phyloP scores from a whole-genome alignment of 2,888 invertebrate species.

The Achlya flavicornis region DNA sequence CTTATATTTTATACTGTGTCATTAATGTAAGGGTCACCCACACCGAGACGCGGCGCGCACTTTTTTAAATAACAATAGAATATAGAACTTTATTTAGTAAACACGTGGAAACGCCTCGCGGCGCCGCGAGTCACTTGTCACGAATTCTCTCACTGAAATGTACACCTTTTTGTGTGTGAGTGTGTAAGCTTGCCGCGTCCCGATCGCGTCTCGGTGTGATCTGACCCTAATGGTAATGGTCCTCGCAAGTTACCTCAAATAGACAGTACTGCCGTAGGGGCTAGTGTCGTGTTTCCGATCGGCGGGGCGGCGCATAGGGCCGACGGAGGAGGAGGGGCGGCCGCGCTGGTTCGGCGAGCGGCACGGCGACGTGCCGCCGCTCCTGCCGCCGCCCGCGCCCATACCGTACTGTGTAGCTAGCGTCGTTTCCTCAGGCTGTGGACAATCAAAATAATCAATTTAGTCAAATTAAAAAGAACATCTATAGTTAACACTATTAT shows the following conservation, averaged over 20 bases:
- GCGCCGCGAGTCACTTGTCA: too few species aligned
- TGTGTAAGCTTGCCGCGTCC: too few species aligned
- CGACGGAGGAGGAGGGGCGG: conserved; percentile 80
- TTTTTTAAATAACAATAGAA: too few species aligned
- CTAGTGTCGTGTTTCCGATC: conserved; percentile 93
- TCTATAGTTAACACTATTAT: not conserved
- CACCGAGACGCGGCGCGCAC: too few species aligned
- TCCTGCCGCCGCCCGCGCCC: conserved; percentile 54
- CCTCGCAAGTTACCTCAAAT: conserved; percentile 71
- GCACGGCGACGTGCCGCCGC: conserved; percentile 72
- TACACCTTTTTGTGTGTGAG: too few species aligned
- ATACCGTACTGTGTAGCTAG: conserved; percentile 70
- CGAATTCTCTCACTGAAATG: too few species aligned
- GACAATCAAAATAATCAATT: conserved; percentile 43
- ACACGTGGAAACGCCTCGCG: too few species aligned
- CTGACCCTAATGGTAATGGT: too few species aligned
- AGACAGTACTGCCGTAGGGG: conserved; percentile 90
- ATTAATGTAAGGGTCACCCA: too few species aligned
- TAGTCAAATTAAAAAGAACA: not conserved
- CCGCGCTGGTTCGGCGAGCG: conserved; percentile 72
- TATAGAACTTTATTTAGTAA: too few species aligned
- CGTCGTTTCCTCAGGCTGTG: conserved; percentile 74
- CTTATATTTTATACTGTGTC: too few species aligned
- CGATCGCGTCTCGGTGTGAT: too few species aligned
- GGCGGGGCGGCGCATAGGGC: conserved; percentile 91